phyloP scores from a whole-genome alignment of 2,888 invertebrate species.

The Sesia apiformis region DNA sequence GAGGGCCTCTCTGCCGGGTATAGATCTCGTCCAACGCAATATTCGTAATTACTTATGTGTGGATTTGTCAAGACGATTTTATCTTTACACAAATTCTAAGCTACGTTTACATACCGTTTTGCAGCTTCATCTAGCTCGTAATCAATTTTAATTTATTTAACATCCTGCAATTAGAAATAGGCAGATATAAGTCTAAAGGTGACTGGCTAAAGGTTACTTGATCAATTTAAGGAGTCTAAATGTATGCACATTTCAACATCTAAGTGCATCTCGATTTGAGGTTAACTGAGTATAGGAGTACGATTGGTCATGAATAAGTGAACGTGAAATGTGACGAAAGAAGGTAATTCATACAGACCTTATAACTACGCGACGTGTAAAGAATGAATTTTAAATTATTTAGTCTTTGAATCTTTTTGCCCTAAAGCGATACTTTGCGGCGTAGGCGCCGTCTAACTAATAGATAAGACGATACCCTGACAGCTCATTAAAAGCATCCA shows the following conservation, averaged over 20 bases:
- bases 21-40: no score
- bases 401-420: no score
- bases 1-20: no score
- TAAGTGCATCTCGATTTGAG: background rate
- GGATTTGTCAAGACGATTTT: no score
- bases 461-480: no score
- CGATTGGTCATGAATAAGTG: background rate
- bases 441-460: no score
- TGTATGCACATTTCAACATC: slow-evolving; percentile 29
- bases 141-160: background rate
- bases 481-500: no score
- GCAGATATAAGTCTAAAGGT: background rate
- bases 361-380: slow-evolving; percentile 12
- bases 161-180: background rate
- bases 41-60: no score
- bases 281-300: background rate
- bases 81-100: no score
- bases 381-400: no score
- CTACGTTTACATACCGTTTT: no score
- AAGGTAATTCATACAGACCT: background rate
- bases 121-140: background rate
- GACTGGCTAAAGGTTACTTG: slow-evolving; percentile 43
- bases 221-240: slow-evolving; percentile 40
- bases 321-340: background rate
- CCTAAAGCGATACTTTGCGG: no score